Evolutionary conservation across 2,113 vertebrate species (phyloP).

Genomic region (Orcinus orca): DNA sequence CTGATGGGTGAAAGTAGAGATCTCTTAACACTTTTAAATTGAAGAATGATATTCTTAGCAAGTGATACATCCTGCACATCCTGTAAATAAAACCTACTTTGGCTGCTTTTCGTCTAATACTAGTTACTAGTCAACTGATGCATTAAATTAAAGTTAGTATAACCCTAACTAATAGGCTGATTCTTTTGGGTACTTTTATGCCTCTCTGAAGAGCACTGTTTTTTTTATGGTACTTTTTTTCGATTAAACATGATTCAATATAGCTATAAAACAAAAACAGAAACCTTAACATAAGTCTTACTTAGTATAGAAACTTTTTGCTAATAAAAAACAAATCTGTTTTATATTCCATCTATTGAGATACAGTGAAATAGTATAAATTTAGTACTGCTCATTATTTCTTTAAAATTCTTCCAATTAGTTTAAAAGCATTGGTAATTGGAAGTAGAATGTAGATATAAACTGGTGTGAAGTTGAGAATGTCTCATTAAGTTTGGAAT

Average conservation of each 20-base stretch:
- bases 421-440: not conserved
- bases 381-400: conserved; percentile 1
- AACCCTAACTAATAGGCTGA: conserved; percentile 31
- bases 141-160: conserved; percentile 57
- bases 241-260: not conserved
- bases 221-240: conserved; percentile 29
- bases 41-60: not conserved
- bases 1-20: not conserved
- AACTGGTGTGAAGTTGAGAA: not conserved
- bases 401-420: not conserved
- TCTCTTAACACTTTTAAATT: not conserved
- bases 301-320: not conserved
- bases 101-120: conserved; percentile 27
- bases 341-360: conserved; percentile 44
- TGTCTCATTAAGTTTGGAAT: conserved; percentile 7
- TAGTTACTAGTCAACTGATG: conserved; percentile 61
- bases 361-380: not conserved
- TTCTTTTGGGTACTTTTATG: conserved; percentile 46
- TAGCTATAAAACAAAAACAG: conserved; percentile 28
- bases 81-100: conserved; percentile 64
- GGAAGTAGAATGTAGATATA: not conserved
- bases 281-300: conserved; percentile 23
- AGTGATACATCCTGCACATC: not conserved
- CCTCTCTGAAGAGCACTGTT: conserved; percentile 50
- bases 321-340: not conserved